Evolutionary conservation across 2,113 vertebrate species (phyloP), one percentile per base, ranked within the genome.

Genomic region (Chaetura pelagica): DNA sequence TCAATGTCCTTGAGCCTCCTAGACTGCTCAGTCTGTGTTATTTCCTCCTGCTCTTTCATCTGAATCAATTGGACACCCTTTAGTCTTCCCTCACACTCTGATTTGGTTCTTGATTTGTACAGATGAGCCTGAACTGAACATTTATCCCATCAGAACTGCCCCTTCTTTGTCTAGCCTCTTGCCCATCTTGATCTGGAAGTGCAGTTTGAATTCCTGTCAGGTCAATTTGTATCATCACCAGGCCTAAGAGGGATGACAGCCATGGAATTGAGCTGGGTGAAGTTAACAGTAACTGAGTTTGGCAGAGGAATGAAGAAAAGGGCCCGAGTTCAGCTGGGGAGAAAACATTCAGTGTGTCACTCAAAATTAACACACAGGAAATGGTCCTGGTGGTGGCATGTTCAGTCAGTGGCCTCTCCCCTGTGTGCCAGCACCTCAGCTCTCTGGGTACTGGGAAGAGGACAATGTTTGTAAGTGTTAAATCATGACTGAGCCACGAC

Each of bases 181-280:
- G 26, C 34, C 76, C 40, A 26, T 95, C 48, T 11, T 29, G 40
- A 57, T 48, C 38, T 57, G 52, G 32, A 27, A 46, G 38, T 22
- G 38, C 9, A 44, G 49, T 75, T 90, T 94, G 82, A 93, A 83
- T 85, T 80, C 59, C 93, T 5, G 3, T 87, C 93, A 89, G 91
- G 95, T 94, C 90, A 64, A 10, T 96, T 94, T 87, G 63, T 87
- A 84, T 93, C 61, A 49, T 63, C 78, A 66, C 67, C 71, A 90
- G 59, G 93, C 85, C 23, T 86, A 64, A 61, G 86, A 84, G 79
- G 72, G 30, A 55, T 67, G 63, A 67, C 3, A 72, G 44, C 72
- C 29, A 3, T 7, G 7, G 46, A 87, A 86, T 24, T 83, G 42
- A 73, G 79, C 59, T 82, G 85, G 57, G 19, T 94, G 78, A 74